Conservation (phyloP, 2,797 vertebrate species). For the Cephalopachus bancanus region DNA sequence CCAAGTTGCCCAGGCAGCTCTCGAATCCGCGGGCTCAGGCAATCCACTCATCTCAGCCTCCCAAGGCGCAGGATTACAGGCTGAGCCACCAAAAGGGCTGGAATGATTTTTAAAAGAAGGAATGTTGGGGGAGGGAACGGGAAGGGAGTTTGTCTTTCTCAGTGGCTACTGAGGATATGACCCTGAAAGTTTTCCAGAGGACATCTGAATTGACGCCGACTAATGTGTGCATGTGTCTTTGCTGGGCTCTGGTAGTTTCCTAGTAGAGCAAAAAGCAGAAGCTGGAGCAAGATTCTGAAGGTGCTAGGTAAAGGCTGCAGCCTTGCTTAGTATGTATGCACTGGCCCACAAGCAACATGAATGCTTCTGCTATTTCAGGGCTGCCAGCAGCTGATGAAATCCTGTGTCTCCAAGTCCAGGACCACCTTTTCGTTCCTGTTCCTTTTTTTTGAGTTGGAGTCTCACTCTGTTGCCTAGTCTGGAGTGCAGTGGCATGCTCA, state of each 20-base stretch:
- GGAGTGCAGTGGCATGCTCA: too few species aligned
- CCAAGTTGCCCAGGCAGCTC: too few species aligned
- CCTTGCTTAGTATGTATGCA: fast-evolving
- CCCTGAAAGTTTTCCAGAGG: neutral
- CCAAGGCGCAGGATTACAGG: too few species aligned
- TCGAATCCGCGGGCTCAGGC: too few species aligned
- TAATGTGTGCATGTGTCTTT: neutral
- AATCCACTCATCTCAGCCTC: too few species aligned
- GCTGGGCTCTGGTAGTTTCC: neutral
- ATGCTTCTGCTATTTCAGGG: neutral
- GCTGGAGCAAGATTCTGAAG: neutral
- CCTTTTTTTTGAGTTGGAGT: too few species aligned
- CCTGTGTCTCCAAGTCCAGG: neutral
- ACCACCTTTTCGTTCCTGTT: neutral
- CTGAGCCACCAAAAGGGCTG: neutral
- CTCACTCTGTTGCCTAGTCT: too few species aligned
- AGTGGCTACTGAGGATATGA: neutral
- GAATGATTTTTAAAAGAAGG: neutral
- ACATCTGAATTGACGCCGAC: neutral
- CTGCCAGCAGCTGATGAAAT: neutral
- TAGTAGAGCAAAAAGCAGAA: neutral
- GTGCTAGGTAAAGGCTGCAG: neutral
- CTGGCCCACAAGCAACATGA: fast-evolving
- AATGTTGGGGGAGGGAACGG: neutral
- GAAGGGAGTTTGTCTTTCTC: neutral